Evolutionary conservation across 2,113 vertebrate species (phyloP).

Genomic region (Triplophysa tibetana): DNA sequence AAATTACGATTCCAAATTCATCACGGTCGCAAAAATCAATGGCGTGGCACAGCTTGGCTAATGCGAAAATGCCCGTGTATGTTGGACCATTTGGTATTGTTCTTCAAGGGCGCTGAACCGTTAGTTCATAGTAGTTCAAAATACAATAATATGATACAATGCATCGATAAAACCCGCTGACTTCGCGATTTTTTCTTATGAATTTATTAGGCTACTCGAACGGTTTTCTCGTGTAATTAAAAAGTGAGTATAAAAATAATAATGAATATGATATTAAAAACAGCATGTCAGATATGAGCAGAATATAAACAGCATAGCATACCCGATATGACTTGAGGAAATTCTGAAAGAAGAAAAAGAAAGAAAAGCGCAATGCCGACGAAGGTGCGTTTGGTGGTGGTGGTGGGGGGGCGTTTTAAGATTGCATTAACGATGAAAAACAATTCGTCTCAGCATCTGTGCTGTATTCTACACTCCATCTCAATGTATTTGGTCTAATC

Average conservation of each 20-base stretch:
- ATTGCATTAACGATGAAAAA: slow-evolving; percentile 76
- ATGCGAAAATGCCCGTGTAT: slow-evolving; percentile 81
- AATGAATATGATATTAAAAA: not conserved
- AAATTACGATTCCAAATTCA: slow-evolving; percentile 93
- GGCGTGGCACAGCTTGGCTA: slow-evolving; percentile 80
- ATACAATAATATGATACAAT: slow-evolving; percentile 17
- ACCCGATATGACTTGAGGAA: not conserved
- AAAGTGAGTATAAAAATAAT: no score
- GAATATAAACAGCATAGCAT: not conserved
- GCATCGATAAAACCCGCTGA: not conserved
- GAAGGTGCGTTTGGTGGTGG: slow-evolving; percentile 12
- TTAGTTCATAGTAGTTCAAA: not conserved
- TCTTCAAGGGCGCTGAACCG: not conserved
- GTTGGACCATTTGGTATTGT: slow-evolving; percentile 26
- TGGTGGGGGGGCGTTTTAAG: slow-evolving; percentile 65
- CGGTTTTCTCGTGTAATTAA: no score
- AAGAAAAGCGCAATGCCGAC: not conserved
- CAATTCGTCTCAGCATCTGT: slow-evolving; percentile 79
- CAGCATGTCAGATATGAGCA: not conserved
- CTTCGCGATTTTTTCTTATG: not conserved
- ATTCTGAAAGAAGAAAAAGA: not conserved
- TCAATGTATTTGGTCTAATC: slow-evolving; percentile 81
- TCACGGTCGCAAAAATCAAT: slow-evolving; percentile 87
- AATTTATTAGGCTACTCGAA: no score
- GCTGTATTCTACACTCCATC: slow-evolving; percentile 82